Conservation (phyloP, 1,140 invertebrate species). For the Stratiolaelaps scimitus region DNA sequence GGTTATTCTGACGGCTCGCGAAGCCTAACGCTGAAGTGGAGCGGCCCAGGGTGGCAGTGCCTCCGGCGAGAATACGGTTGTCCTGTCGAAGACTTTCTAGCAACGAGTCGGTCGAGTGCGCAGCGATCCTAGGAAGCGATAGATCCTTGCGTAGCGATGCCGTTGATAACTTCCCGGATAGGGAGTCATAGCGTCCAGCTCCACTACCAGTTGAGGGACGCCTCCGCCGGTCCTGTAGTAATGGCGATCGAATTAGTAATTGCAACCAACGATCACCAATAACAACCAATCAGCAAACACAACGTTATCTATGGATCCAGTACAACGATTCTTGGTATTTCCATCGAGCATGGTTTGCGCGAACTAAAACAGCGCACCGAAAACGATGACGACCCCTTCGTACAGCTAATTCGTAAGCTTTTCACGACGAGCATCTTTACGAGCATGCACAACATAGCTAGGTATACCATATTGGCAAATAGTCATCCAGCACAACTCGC, state of each 20-base stretch:
- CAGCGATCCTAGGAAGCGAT: slow-evolving; percentile 16
- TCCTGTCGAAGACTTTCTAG: slow-evolving; percentile 24
- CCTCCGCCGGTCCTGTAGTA: slow-evolving; percentile 6
- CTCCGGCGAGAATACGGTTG: slow-evolving; percentile 12
- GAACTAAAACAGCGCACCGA: too few relatives aligned
- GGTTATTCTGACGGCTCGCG: slow-evolving; percentile 24
- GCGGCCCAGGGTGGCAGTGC: slow-evolving; percentile 12
- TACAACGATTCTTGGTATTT: too few relatives aligned
- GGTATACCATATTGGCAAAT: too few relatives aligned
- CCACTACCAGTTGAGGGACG: neutral
- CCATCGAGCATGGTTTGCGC: too few relatives aligned
- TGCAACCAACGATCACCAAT: neutral
- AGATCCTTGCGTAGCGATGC: slow-evolving; percentile 25
- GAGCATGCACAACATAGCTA: too few relatives aligned
- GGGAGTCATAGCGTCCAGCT: slow-evolving; percentile 16
- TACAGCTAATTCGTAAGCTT: too few relatives aligned
- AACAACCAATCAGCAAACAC: too few relatives aligned
- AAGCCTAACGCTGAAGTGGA: slow-evolving; percentile 20
- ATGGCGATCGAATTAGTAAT: neutral
- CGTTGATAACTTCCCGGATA: slow-evolving; percentile 24
- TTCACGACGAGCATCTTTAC: too few relatives aligned
- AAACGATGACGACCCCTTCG: too few relatives aligned
- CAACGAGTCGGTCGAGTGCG: slow-evolving; percentile 22
- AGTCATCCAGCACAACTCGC: too few relatives aligned
- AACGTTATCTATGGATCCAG: too few relatives aligned